Base-by-base conservation (phyloP, 2,888 invertebrate genomes). In the Pyralis farinalis region DNA sequence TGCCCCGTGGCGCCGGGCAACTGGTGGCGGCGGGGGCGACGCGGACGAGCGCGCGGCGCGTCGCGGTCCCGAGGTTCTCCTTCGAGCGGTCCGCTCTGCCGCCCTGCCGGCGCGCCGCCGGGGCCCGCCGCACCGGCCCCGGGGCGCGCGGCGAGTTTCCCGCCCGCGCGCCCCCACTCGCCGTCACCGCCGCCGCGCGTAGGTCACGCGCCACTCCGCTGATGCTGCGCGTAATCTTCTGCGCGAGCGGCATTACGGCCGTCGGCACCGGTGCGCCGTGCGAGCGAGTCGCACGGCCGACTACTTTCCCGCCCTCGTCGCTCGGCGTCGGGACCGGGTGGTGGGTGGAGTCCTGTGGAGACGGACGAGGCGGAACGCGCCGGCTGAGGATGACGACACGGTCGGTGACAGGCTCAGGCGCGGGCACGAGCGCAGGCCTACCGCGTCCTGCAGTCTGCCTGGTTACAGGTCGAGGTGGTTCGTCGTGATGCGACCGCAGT, bases 101-200 rank as follows among this genome's bases (percentile, higher is more conserved):
- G 43, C 43, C 59, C 60, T 46, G 51, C 50, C 53, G 54, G 34
- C 53, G 54, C 37, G 38, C 35, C 60, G 67, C 52, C 69, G 71
- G 52, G 71, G 52, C 71, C 70, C 78, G 72, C 66, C 75, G 78
- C 74, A 63, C 71, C 64, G 75, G 68, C 53, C 74, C 80, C 74
- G 80, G 77, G 79, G 77, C 80, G 81, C 81, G 82, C 74, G 63
- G 59, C 49, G 71, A 71, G 77, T 79, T 81, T 82, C 83, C 80
- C 80, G 78, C 68, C 63, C 71, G 64, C 53, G 63, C 61, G 31
- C 64, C 58, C 35, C 61, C 58, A 46, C 61, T 25, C 46, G 62
- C 58, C 47, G 62, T 25, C 46, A 58, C 66, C 50, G 63, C 64
- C 37, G 56, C 70, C 44, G 49, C 44, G 44, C 56, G 47, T 42